phyloP scores from a whole-genome alignment of 1,140 invertebrate species.

The Hyphantria cunea region DNA sequence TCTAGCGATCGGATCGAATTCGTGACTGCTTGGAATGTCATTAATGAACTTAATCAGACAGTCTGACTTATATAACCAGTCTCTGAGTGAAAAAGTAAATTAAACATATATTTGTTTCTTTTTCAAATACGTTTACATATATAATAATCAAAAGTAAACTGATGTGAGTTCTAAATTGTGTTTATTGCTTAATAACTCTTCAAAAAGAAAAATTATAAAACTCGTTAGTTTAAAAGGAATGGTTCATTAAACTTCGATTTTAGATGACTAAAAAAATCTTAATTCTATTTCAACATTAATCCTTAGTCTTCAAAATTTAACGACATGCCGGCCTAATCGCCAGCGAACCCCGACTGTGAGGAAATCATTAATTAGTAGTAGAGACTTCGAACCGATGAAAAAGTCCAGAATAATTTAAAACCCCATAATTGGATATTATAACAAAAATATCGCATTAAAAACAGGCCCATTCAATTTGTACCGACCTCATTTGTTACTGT shows the following conservation, averaged over 20 bases:
- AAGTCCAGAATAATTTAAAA: conserved; percentile 56
- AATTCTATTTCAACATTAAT: conserved; percentile 20
- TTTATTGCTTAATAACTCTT: not conserved
- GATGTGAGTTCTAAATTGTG: no score
- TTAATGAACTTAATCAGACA: no score
- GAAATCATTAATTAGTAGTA: conserved; percentile 76
- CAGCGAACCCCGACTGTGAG: conserved; percentile 54
- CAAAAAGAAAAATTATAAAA: not conserved
- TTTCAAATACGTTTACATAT: no score
- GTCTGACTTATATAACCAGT: no score
- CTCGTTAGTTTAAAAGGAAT: not conserved
- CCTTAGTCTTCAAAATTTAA: conserved; percentile 26
- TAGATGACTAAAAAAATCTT: conserved; percentile 16
- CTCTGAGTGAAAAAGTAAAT: no score
- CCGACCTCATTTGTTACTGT: conserved; percentile 67
- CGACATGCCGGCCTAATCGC: conserved; percentile 30
- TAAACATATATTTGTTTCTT: no score
- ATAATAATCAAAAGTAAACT: no score
- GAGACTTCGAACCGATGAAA: conserved; percentile 55
- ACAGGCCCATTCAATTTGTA: conserved; percentile 61
- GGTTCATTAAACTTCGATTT: conserved; percentile 1
- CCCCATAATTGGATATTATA: conserved; percentile 74
- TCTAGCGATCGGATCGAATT: no score
- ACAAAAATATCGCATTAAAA: conserved; percentile 71
- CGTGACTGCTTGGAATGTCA: no score